Conservation (phyloP, 2,113 vertebrate species). For the Forbesichthys agassizii region DNA sequence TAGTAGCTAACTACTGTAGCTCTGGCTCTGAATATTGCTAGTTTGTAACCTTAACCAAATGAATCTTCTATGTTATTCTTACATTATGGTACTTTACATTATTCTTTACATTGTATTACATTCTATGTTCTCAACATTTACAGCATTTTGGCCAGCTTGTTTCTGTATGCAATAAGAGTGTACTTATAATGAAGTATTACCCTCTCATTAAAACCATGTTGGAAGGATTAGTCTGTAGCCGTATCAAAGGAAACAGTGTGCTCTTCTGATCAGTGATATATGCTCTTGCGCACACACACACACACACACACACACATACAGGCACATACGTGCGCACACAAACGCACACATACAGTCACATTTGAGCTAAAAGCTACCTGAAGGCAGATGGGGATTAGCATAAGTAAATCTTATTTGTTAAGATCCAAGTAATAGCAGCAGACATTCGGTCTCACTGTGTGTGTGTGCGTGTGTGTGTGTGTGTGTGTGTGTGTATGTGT, state of each 20-base stretch:
- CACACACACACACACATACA: not conserved
- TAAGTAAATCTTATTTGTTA: too few species aligned
- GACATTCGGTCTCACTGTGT: slow-evolving; percentile 8
- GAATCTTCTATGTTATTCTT: too few species aligned
- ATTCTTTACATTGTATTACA: too few species aligned
- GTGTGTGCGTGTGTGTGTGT: not conserved
- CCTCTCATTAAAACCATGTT: not conserved
- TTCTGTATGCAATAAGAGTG: too few species aligned
- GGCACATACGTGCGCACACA: not conserved
- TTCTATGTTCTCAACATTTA: too few species aligned
- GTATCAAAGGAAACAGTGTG: not conserved
- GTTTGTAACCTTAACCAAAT: too few species aligned
- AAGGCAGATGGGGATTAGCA: too few species aligned
- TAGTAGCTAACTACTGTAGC: too few species aligned
- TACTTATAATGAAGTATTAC: not conserved
- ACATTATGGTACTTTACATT: too few species aligned
- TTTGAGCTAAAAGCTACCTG: not conserved
- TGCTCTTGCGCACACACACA: not conserved
- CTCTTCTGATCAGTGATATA: not conserved
- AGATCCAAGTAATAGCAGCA: too few species aligned
- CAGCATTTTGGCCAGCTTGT: too few species aligned
- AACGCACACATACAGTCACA: not conserved
- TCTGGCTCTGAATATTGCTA: too few species aligned
- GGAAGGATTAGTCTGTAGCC: not conserved
- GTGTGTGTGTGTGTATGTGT: slow-evolving; percentile 14